Evolutionary conservation across 1,140 invertebrate species (phyloP).

Genomic region (Drosophila ambigua): DNA sequence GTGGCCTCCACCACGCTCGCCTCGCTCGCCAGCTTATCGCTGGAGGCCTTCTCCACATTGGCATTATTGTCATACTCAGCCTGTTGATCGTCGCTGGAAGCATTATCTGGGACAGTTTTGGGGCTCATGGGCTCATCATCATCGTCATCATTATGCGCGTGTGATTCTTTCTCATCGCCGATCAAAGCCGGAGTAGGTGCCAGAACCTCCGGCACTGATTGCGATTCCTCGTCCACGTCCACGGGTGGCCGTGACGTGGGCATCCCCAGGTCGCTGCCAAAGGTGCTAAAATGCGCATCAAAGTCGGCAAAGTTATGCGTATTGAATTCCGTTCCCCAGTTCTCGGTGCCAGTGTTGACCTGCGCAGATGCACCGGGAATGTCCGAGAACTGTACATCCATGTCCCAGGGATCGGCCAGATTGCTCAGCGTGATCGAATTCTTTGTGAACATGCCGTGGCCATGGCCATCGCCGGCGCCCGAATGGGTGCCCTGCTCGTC

Average conservation of each 20-base stretch:
- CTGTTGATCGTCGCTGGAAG: constrained; percentile 45
- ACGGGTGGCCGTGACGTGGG: constrained; percentile 19
- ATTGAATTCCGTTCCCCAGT: constrained; percentile 66
- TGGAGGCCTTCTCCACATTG: constrained; percentile 73
- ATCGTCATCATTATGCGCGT: constrained; percentile 5
- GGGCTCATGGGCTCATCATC: not conserved
- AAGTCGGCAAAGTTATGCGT: constrained; percentile 81
- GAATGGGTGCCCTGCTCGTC: constrained; percentile 56
- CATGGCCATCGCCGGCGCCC: constrained; percentile 48
- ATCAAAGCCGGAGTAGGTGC: too few species aligned
- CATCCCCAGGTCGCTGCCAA: constrained; percentile 69
- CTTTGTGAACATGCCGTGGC: constrained; percentile 63
- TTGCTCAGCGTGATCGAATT: constrained; percentile 64
- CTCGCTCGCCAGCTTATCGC: constrained; percentile 50
- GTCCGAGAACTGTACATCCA: constrained; percentile 69
- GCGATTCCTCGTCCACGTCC: constrained; percentile 11
- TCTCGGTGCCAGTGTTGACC: constrained; percentile 51
- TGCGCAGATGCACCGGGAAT: constrained; percentile 51
- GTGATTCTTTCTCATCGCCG: not conserved
- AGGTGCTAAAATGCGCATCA: constrained; percentile 78
- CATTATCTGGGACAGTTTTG: constrained; percentile 6
- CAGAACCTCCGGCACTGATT: not conserved
- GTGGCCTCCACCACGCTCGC: constrained; percentile 43
- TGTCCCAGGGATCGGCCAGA: constrained; percentile 71
- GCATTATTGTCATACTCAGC: constrained; percentile 82